phyloP scores from a whole-genome alignment of 2,888 invertebrate genomes.

The Eristalinus aeneus region DNA sequence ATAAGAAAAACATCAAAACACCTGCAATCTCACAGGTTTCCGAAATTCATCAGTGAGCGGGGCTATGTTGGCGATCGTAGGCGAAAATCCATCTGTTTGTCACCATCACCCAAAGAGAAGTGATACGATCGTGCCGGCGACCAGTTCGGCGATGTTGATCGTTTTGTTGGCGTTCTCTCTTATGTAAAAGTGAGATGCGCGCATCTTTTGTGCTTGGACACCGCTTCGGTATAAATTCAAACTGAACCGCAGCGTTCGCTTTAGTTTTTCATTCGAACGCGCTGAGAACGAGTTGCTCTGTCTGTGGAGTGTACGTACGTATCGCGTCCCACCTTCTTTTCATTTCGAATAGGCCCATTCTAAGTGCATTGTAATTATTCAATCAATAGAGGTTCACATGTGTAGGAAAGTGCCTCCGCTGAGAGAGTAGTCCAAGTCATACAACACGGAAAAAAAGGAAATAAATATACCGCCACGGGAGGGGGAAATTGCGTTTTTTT shows the following conservation, averaged over 20 bases:
- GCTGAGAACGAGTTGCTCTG: constrained; percentile 29
- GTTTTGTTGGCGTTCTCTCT: constrained; percentile 3
- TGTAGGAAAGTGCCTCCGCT: not conserved
- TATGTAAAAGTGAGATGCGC: not conserved
- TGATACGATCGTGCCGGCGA: constrained; percentile 6
- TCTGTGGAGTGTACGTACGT: constrained; percentile 21
- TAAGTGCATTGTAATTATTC: constrained; percentile 60
- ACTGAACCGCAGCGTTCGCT: constrained; percentile 75
- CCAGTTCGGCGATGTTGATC: not conserved
- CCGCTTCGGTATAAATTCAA: constrained; percentile 76
- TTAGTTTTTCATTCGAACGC: constrained; percentile 74
- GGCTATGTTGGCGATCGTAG: not conserved
- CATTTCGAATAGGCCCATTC: not conserved
- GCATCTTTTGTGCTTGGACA: constrained; percentile 5
- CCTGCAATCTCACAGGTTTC: not conserved
- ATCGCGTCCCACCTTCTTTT: constrained; percentile 25
- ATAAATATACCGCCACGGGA: constrained; percentile 12
- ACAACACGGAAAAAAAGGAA: constrained; percentile 16
- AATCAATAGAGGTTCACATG: constrained; percentile 27
- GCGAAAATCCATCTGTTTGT: not conserved
- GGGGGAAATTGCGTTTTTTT: constrained; percentile 16
- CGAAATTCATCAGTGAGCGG: not conserved
- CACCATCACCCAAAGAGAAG: not conserved
- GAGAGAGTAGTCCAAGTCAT: not conserved
- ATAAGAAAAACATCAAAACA: not conserved